These are phyloP conservation scores for Lithosia quadra DNA, from an alignment of 2,888 invertebrate genomes.

Conservation along the genomic window DNA sequence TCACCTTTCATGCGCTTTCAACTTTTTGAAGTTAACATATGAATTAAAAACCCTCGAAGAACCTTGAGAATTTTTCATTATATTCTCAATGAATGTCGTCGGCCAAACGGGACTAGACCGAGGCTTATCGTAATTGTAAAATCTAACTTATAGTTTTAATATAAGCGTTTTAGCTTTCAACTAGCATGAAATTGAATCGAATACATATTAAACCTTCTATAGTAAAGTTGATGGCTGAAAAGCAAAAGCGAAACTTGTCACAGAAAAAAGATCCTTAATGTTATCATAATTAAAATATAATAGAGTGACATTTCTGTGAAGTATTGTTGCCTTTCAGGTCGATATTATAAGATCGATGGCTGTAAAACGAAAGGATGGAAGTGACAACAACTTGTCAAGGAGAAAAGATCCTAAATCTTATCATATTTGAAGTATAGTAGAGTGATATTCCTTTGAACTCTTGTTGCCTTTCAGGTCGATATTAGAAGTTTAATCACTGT, in stretches of 20 bases:
- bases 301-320: no score
- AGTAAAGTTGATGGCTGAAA: no score
- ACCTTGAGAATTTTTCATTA: neutral
- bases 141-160: neutral
- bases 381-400: neutral
- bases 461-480: neutral
- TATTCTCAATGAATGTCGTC: neutral
- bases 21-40: neutral
- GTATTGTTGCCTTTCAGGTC: no score
- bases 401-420: neutral
- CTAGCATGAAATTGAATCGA: neutral
- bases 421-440: neutral
- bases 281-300: no score
- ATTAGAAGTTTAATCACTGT: constrained; percentile 44
- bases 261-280: no score
- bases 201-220: neutral
- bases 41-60: no score
- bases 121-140: neutral
- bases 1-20: neutral
- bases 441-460: neutral
- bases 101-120: neutral
- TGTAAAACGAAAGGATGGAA: no score
- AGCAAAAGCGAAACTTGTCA: neutral
- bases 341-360: no score
- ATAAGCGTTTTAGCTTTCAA: neutral